Evolutionary conservation across 2,888 invertebrate species (phyloP), one percentile per base, ranked within the genome.

Genomic region (Plusia festucae): DNA sequence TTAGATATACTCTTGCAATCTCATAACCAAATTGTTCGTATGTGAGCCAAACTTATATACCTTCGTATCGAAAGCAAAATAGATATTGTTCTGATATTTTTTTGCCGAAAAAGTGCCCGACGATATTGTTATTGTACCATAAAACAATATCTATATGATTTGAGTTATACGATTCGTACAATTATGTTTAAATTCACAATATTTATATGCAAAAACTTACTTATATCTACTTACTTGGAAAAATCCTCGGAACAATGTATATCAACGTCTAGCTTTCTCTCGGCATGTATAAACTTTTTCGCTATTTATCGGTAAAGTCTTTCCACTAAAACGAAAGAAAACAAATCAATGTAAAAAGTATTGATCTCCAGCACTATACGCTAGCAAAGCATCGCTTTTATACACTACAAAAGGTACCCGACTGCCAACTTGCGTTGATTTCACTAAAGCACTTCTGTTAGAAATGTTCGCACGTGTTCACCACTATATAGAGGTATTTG

Each of bases 401-500:
- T 62, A 49, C 77, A 72, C 60, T 32, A n/a, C 3, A 32, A 16
- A 40, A 30, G 11, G 15, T 18, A 57, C 30, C 63, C 20, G 63
- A 71, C 73, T 60, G 20, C 77, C 72, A 51, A 27, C 16, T n/a
- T 56, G 16, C 27, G 34, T 44, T 16, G 55, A 66, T 74, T 24
- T 61, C 79, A 81, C 81, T 30, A 8, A 34, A 68, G 79, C 79
- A 79, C 79, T 63, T 62, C 68, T 67, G 20, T 53, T 71, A 63
- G 59, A 55, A n/a, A 60, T 66, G 60, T 76, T 22, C 27, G 76
- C 81, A 81, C 81, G 59, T 49, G 46, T 61, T 82, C 76, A 76
- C 75, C 64, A 66, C 73, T 78, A 78, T 78, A 82, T 82, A 81
- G 82, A 68, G 60, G 67, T 78, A 69, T 60, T 68, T 70, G 66